A percentile compares a stretch with the other conserved stretches of the same genome.
phyloP scores from a whole-genome alignment of 53 echinoderm and acorn worm genomes.

The Echinometra lucunter region DNA sequence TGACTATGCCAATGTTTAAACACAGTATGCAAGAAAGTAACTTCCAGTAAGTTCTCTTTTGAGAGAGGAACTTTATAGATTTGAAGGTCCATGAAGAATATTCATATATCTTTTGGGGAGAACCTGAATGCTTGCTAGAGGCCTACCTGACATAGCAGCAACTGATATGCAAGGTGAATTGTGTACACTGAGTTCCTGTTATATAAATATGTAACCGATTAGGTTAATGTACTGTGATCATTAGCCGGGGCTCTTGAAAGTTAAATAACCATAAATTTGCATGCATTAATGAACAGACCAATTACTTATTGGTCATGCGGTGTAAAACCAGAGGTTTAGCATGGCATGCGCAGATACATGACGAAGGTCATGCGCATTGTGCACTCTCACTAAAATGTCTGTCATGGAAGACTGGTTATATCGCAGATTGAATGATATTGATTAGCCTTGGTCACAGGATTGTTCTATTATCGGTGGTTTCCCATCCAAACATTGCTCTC shows the following conservation, averaged over 20 bases:
- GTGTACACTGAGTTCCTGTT: neutral
- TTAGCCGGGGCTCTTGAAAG: neutral
- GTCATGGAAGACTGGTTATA: constrained; percentile 7
- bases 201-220: neutral
- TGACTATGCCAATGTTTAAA: no score
- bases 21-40: no score
- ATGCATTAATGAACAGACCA: neutral
- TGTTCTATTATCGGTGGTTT: constrained; percentile 47
- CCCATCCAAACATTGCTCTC: neutral
- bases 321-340: neutral
- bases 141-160: neutral
- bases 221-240: neutral
- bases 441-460: constrained; percentile 30
- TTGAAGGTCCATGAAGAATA: no score
- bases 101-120: no score
- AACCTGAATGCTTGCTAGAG: no score
- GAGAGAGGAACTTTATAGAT: no score
- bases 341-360: neutral
- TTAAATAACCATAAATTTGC: neutral
- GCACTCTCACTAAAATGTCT: neutral
- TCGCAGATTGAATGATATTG: constrained; percentile 33
- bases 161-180: neutral
- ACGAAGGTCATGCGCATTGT: neutral
- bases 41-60: no score
- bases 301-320: neutral